A percentile compares a stretch with the other conserved stretches of the same genome.
These are phyloP conservation scores for Kryptopterus vitreolus DNA, from an alignment of 2,797 vertebrate genomes.

Conservation along the genomic window DNA sequence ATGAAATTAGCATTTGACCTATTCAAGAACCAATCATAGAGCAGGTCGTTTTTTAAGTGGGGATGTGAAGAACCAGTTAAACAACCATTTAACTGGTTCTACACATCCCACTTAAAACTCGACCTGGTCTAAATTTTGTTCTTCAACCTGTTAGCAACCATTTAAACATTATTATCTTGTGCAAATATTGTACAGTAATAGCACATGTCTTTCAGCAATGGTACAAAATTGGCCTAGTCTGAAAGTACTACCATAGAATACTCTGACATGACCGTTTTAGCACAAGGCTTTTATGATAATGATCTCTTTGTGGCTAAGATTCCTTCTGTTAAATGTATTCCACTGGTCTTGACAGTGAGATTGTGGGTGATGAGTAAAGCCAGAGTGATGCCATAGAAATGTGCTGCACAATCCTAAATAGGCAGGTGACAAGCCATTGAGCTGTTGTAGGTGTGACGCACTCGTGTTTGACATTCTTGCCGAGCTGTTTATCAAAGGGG, in stretches of 20 bases:
- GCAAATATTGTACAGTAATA: not conserved
- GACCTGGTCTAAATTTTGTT: too few species aligned
- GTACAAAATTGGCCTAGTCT: not conserved
- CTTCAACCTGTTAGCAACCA: too few species aligned
- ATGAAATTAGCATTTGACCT: not conserved
- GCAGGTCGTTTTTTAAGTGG: not conserved
- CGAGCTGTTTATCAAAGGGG: conserved; percentile 21
- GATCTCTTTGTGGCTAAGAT: not conserved
- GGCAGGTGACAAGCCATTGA: not conserved
- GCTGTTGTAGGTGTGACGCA: conserved; percentile 3
- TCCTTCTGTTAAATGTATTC: not conserved
- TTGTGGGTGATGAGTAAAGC: not conserved
- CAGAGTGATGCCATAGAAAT: not conserved
- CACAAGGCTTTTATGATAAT: not conserved
- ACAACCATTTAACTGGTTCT: not conserved
- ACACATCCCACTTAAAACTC: too few species aligned
- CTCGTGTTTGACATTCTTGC: not conserved
- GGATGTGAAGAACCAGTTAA: not conserved
- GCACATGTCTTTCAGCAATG: not conserved
- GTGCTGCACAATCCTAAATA: not conserved
- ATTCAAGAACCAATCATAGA: not conserved
- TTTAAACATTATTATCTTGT: not conserved
- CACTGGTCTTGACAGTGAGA: not conserved
- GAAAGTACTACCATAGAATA: not conserved
- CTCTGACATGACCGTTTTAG: not conserved